phyloP scores from a whole-genome alignment of 35 echinoderm and acorn worm species.

The Anneissia japonica region DNA sequence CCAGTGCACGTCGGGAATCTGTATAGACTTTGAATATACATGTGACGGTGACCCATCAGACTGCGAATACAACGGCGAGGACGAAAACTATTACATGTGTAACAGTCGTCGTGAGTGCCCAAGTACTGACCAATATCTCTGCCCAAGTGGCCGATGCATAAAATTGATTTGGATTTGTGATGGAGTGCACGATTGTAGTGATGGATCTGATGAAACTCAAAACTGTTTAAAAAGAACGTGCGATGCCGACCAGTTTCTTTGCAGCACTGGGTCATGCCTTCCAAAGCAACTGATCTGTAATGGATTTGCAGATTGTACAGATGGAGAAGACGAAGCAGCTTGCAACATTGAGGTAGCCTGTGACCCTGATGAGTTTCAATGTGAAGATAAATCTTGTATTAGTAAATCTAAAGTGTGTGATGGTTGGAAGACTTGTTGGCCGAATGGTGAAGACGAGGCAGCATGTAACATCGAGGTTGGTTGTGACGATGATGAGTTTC shows the following conservation, averaged over 20 bases:
- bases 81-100: neutral
- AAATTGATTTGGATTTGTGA: neutral
- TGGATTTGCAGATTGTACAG: constrained; percentile 12
- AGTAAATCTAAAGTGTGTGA: constrained; percentile 6
- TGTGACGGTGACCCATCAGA: neutral
- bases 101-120: neutral
- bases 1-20: neutral
- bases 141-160: neutral
- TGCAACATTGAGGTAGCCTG: neutral
- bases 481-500: constrained; percentile 19
- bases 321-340: constrained; percentile 26
- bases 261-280: constrained; percentile 21
- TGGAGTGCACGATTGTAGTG: neutral
- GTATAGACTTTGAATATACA: neutral
- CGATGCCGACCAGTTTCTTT: constrained; percentile 7
- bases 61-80: neutral
- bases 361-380: neutral
- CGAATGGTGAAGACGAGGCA: constrained; percentile 39
- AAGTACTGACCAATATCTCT: neutral
- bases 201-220: neutral
- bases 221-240: neutral
- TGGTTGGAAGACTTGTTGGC: neutral
- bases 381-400: constrained; percentile 16
- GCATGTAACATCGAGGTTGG: neutral
- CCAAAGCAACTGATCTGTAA: neutral